Evolutionary conservation across 2,797 vertebrate genomes (phyloP).

Genomic region (Meda fulgida): DNA sequence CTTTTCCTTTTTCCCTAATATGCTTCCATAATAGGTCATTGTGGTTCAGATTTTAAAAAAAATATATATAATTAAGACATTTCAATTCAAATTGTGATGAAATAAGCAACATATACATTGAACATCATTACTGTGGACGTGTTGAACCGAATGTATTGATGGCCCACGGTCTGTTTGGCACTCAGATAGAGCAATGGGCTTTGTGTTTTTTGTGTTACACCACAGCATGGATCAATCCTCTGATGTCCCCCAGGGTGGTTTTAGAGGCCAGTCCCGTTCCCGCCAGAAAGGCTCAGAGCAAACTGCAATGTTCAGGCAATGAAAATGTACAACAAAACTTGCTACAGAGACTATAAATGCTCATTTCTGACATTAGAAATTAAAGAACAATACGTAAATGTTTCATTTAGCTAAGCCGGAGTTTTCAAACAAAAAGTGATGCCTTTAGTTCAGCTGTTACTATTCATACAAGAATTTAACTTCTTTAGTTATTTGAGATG

Average conservation of each 20-base stretch:
- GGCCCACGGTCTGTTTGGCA: neutral
- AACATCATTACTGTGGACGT: neutral
- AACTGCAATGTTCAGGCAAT: neutral
- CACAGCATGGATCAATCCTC: constrained; percentile 16
- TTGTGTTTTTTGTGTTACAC: neutral
- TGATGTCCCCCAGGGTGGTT: neutral
- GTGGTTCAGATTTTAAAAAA: neutral
- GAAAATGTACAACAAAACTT: neutral
- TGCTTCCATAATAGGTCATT: neutral
- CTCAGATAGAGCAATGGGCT: neutral
- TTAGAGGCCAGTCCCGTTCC: neutral
- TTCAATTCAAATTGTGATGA: neutral
- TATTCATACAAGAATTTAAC: neutral
- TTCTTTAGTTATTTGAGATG: neutral
- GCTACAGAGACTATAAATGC: neutral
- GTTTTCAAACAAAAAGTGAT: neutral
- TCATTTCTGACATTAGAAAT: neutral
- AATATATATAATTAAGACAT: neutral
- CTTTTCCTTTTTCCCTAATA: neutral
- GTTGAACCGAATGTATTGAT: neutral
- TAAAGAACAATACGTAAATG: neutral
- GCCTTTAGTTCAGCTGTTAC: neutral
- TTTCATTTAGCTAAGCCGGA: neutral
- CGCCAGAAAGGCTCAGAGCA: neutral
- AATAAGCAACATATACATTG: neutral